Conservation (phyloP, 92 coral and sea anemone species). For the Metridium senile region DNA sequence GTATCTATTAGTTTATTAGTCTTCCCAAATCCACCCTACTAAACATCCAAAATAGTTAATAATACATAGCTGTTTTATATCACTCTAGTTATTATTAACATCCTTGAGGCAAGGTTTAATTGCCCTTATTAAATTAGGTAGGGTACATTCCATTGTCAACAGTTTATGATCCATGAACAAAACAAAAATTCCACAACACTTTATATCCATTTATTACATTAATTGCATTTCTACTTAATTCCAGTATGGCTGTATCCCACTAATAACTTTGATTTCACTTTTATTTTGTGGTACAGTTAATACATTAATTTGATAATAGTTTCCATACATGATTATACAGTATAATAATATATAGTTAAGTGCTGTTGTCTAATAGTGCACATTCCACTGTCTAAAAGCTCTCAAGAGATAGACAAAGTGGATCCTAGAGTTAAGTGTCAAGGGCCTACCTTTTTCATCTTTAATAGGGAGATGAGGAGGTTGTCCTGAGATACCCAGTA, state of each 20-base stretch:
- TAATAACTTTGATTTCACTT: too few relatives aligned
- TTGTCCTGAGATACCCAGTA: constrained; percentile 80
- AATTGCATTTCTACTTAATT: too few relatives aligned
- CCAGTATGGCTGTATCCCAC: too few relatives aligned
- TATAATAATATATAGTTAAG: neutral
- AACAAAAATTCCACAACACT: too few relatives aligned
- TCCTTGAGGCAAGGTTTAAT: neutral
- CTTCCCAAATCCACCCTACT: too few relatives aligned
- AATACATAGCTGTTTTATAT: neutral
- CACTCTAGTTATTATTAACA: neutral
- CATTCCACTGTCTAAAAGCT: neutral
- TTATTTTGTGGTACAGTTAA: too few relatives aligned
- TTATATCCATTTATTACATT: too few relatives aligned
- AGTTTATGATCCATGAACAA: neutral
- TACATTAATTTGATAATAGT: too few relatives aligned
- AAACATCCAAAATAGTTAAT: too few relatives aligned
- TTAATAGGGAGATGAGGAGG: constrained; percentile 93
- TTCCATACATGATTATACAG: too few relatives aligned
- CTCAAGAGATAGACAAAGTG: neutral
- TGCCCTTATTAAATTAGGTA: neutral
- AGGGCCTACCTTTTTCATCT: constrained; percentile 81
- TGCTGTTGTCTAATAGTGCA: neutral
- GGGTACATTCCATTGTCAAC: neutral
- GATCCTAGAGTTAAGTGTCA: neutral
- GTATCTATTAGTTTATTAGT: too few relatives aligned